Evolutionary conservation across 2,888 invertebrate genomes (phyloP).

Genomic region (Drosophila cognata): DNA sequence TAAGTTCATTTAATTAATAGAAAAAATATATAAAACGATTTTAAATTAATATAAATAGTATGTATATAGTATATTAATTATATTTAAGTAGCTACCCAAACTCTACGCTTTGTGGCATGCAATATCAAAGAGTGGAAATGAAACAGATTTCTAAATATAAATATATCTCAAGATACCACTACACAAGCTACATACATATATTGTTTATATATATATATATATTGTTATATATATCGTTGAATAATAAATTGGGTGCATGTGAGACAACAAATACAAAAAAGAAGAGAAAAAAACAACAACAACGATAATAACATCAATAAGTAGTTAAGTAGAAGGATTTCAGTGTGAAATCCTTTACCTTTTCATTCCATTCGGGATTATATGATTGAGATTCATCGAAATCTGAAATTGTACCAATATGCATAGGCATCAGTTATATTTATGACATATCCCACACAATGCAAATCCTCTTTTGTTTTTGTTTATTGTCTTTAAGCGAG

Average conservation of each 20-base stretch:
- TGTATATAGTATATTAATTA: neutral
- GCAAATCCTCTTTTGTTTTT: constrained; percentile 6
- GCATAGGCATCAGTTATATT: constrained; percentile 53
- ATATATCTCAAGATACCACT: constrained; percentile 31
- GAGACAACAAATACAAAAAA: constrained; percentile 24
- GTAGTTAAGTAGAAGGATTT: constrained; percentile 50
- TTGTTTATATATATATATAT: constrained; percentile 10
- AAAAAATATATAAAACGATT: neutral
- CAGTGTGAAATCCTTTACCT: constrained; percentile 82
- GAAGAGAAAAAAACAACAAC: constrained; percentile 43
- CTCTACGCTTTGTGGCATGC: constrained; percentile 60
- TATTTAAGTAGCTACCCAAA: constrained; percentile 42
- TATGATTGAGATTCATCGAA: constrained; percentile 85
- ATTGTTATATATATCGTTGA: constrained; percentile 16
- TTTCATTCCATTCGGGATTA: constrained; percentile 85
- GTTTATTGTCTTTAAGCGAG: constrained; percentile 27
- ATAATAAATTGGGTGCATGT: constrained; percentile 58
- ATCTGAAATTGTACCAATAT: constrained; percentile 83
- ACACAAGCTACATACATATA: constrained; percentile 45
- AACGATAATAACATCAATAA: constrained; percentile 37
- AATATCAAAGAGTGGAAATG: constrained; percentile 42
- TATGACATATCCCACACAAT: constrained; percentile 14
- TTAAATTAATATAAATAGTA: neutral
- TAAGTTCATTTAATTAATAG: constrained; percentile 1
- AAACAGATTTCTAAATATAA: constrained; percentile 20